Base-by-base conservation (phyloP, 37 sponge, comb jelly and placozoan species). In the Dysidea cf. avara region DNA sequence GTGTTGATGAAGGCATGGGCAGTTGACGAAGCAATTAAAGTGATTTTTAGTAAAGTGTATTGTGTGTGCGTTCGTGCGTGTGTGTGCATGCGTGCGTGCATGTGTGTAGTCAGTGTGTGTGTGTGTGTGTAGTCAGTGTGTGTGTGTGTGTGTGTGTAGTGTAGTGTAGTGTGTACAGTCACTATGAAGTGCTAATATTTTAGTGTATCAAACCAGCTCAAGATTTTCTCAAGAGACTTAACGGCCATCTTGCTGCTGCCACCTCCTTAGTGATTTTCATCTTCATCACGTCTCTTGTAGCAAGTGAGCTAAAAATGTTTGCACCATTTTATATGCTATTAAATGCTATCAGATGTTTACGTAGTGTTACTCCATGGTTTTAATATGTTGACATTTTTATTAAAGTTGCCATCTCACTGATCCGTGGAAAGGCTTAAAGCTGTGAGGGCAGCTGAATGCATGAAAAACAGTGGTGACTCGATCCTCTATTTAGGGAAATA, bases 21-120 rank as follows among this genome's bases (percentile, higher is more conserved):
- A 0, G n/a, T 90, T n/a, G 83, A 69, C 17, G 62, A 71, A 20
- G 83, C 83, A 20, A 74, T 78, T 5, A 79, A 73, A 68, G 86
- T 86, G 54, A 76, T 68, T 13, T 1, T 1, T 4, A 18, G 16
- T 56, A 21, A 26, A 66, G 18, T 20, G 29, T 2, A 21, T 4
- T 4, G 6, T 2, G 64, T 4, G 18, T 22, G 13, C 9, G 7
- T 37, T 33, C 28, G 51, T 46, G 51, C 7, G 64, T 63, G 33
- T 63, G 64, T 63, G 64, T 32, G 20, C 22, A n/a, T 12, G 61
- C 22, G 12, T 21, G 28, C 12, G 22, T 24, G 29, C 13, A 17
- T 24, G 29, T n/a, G n/a, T n/a, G n/a, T n/a, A n/a, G n/a, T n/a
- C n/a, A n/a, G n/a, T n/a, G n/a, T n/a, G n/a, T n/a, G n/a, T n/a